These are phyloP conservation scores for Proctacanthus coquilletti DNA, from an alignment of 1,140 invertebrate genomes.

Conservation along the genomic window DNA sequence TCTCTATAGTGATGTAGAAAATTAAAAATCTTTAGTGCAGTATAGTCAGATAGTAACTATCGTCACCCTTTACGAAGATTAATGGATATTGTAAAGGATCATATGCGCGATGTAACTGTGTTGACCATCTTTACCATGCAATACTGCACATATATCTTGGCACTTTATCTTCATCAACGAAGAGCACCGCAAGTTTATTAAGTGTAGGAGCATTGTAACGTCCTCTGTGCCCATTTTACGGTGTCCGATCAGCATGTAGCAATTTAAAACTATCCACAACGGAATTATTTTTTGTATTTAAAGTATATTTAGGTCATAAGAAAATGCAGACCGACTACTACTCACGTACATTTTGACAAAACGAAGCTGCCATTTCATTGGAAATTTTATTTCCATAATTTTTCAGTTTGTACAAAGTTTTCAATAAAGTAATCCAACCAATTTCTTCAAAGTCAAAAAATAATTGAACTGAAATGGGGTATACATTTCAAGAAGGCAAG, in stretches of 20 bases:
- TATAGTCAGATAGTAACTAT: constrained; percentile 6
- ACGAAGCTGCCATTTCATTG: too few species aligned
- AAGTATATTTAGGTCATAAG: too few species aligned
- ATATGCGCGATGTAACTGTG: constrained; percentile 20
- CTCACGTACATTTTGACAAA: too few species aligned
- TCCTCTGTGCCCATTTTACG: constrained; percentile 18
- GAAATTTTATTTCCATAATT: too few species aligned
- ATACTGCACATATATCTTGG: constrained; percentile 17
- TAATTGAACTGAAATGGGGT: too few species aligned
- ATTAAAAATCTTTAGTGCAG: constrained; percentile 11
- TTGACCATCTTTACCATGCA: constrained; percentile 13
- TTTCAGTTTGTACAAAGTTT: too few species aligned
- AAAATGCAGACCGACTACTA: too few species aligned
- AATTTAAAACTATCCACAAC: too few species aligned
- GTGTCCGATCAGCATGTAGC: constrained; percentile 20
- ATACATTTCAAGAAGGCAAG: too few species aligned
- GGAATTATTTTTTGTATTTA: too few species aligned
- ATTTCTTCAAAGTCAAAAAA: too few species aligned
- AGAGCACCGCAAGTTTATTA: constrained; percentile 23
- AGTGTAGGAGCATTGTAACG: constrained; percentile 22
- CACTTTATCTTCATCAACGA: constrained; percentile 20
- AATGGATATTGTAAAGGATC: constrained; percentile 28
- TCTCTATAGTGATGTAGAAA: constrained; percentile 13
- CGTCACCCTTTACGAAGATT: constrained; percentile 19
- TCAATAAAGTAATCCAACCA: too few species aligned